Percentiles rank a stretch among this genome's conserved stretches.
phyloP scores from a whole-genome alignment of 2,888 invertebrate genomes.

The Sesia apiformis region DNA sequence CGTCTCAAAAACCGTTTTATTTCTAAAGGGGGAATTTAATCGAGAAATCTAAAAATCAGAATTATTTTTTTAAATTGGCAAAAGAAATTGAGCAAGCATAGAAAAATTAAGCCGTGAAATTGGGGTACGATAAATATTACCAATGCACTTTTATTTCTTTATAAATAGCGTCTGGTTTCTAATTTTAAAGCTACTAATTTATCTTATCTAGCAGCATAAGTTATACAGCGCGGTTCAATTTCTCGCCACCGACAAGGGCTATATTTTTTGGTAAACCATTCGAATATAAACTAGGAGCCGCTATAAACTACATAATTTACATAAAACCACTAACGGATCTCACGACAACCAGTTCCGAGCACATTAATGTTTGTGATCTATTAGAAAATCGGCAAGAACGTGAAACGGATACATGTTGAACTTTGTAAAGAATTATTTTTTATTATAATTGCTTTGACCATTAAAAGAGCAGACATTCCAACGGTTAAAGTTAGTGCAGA shows the following conservation, averaged over 20 bases:
- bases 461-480: constrained; percentile 29
- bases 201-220: not conserved
- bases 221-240: constrained; percentile 17
- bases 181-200: constrained; percentile 32
- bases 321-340: constrained; percentile 73
- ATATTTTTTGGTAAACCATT: constrained; percentile 39
- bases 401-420: constrained; percentile 34
- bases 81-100: too few relatives aligned
- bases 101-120: constrained; percentile 2
- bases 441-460: constrained; percentile 49
- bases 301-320: constrained; percentile 67
- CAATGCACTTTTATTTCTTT: not conserved
- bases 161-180: constrained; percentile 53
- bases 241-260: constrained; percentile 6
- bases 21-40: too few relatives aligned
- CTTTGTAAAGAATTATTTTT: constrained; percentile 41
- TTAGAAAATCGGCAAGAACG: constrained; percentile 64
- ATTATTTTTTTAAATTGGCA: too few relatives aligned
- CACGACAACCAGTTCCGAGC: constrained; percentile 59
- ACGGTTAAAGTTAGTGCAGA: constrained; percentile 2
- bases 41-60: too few relatives aligned
- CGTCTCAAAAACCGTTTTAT: not conserved
- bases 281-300: constrained; percentile 63
- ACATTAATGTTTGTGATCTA: constrained; percentile 69
- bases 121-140: not conserved